phyloP scores from a whole-genome alignment of 2,888 invertebrate genomes.

The Callosobruchus maculatus region DNA sequence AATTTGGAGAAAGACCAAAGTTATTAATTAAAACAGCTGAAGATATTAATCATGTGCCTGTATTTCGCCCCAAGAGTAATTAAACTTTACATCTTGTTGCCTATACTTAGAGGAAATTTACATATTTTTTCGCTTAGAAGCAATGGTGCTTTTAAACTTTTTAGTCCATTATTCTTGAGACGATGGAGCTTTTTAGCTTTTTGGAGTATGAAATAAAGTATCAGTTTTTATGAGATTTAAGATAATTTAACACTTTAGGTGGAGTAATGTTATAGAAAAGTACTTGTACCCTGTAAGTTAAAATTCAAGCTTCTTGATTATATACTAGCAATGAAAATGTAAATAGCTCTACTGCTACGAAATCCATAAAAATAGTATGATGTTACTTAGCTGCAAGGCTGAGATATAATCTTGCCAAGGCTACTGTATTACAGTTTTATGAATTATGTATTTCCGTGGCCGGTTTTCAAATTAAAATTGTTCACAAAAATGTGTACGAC shows the following conservation, averaged over 20 bases:
- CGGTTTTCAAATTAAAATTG: neutral
- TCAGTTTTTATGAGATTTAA: neutral
- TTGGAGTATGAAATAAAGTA: neutral
- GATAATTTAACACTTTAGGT: no score
- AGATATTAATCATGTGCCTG: neutral
- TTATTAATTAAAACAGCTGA: neutral
- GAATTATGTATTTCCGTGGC: neutral
- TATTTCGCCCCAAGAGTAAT: neutral
- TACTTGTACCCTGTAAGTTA: no score
- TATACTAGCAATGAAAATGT: no score
- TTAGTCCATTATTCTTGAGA: neutral
- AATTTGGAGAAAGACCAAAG: neutral
- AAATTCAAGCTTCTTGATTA: no score
- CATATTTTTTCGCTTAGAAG: neutral
- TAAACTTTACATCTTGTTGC: neutral
- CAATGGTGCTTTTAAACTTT: neutral
- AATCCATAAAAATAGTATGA: no score
- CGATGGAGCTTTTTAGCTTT: neutral
- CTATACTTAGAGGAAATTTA: neutral
- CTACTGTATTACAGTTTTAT: neutral
- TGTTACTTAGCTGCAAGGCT: no score
- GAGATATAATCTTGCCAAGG: neutral
- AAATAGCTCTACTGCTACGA: no score
- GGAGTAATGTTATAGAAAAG: no score
- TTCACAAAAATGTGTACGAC: neutral